Evolutionary conservation across 1,140 invertebrate genomes (phyloP).

Genomic region (Sarcophaga bullata): DNA sequence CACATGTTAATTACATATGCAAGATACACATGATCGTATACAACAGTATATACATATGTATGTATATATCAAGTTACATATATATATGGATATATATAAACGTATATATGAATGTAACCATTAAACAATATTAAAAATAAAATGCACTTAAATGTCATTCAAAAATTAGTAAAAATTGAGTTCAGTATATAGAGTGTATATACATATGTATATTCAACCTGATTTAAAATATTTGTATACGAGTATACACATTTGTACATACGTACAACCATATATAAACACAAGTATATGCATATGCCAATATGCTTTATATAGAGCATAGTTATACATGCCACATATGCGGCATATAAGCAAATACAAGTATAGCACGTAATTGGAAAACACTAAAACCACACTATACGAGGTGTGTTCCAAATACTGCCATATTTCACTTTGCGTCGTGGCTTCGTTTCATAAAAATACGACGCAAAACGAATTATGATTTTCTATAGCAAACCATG

Average conservation of each 20-base stretch:
- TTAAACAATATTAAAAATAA: background rate
- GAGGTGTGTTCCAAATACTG: too few species aligned
- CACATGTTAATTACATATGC: background rate
- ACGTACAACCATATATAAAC: background rate
- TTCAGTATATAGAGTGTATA: background rate
- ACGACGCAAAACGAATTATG: too few species aligned
- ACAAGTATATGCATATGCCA: background rate
- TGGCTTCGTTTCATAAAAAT: too few species aligned
- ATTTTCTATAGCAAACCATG: too few species aligned
- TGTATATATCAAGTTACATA: background rate
- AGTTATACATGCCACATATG: too few species aligned
- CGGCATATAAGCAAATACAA: too few species aligned
- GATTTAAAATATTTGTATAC: background rate
- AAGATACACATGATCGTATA: background rate
- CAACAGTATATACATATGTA: background rate
- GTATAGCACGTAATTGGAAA: too few species aligned
- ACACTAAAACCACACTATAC: too few species aligned
- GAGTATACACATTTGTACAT: background rate
- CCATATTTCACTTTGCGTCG: too few species aligned
- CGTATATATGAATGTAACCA: background rate
- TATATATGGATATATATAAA: background rate
- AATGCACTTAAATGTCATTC: constrained; percentile 17
- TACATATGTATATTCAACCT: background rate
- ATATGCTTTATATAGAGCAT: too few species aligned
- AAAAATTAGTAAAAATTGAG: constrained; percentile 11